Conservation (phyloP, 2,113 vertebrate genomes). For the Candoia aspera region DNA sequence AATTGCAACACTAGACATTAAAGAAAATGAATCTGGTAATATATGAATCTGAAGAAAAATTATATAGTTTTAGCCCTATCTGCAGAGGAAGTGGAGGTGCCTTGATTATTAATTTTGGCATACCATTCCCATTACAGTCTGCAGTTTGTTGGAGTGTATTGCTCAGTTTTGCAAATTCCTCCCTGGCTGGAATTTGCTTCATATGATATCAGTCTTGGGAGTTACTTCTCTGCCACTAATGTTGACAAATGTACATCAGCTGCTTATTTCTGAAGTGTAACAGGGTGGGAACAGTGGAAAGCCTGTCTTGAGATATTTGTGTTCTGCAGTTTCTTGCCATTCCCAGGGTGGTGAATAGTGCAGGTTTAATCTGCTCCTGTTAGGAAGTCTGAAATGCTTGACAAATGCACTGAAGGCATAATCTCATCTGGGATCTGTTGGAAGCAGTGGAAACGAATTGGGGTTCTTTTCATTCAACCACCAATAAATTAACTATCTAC, state of each 20-base stretch:
- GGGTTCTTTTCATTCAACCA: not conserved
- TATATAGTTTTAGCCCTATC: not conserved
- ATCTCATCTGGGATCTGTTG: conserved; percentile 5
- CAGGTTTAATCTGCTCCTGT: conserved; percentile 8
- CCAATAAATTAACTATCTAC: conserved; percentile 15
- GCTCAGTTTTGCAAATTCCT: not conserved
- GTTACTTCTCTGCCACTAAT: conserved; percentile 16
- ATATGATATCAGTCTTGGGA: not conserved
- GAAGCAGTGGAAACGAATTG: conserved; percentile 8
- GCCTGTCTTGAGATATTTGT: conserved; percentile 11
- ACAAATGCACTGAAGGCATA: not conserved
- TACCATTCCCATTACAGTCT: not conserved
- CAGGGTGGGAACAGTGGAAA: conserved; percentile 9
- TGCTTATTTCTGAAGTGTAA: conserved; percentile 11
- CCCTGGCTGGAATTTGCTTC: conserved; percentile 14
- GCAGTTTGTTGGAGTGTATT: not conserved
- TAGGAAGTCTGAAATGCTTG: not conserved
- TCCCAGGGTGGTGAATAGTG: conserved; percentile 6
- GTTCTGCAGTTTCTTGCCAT: conserved; percentile 1
- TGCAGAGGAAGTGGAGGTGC: no score
- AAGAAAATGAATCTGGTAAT: not conserved
- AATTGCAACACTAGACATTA: not conserved
- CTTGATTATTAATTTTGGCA: not conserved
- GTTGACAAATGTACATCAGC: conserved; percentile 16
- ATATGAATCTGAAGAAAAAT: not conserved